Evolutionary conservation across 2,113 vertebrate species (phyloP).

Genomic region (Megaleporinus macrocephalus): DNA sequence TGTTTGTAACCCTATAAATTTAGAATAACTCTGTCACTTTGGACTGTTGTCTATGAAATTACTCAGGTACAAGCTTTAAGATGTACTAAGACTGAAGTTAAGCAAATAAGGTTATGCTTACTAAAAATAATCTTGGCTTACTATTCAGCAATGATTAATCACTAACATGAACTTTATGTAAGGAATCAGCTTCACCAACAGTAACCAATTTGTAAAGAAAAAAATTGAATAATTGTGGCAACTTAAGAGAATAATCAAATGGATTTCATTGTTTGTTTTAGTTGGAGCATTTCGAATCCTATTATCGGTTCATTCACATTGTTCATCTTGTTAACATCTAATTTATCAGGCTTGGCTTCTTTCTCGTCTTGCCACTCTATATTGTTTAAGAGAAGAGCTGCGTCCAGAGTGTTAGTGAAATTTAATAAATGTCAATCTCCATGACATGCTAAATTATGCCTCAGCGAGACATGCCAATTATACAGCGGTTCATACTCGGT

Average conservation of each 20-base stretch:
- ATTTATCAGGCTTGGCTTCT: conserved; percentile 5
- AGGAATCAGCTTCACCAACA: too few species aligned
- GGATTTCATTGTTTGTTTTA: not conserved
- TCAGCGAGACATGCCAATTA: conserved; percentile 52
- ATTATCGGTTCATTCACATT: not conserved
- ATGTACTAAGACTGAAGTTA: too few species aligned
- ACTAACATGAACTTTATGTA: not conserved
- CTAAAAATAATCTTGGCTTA: too few species aligned
- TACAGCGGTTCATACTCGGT: conserved; percentile 38
- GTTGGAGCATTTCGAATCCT: not conserved
- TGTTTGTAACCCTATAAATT: not conserved
- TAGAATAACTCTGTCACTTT: not conserved
- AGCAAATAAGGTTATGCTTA: too few species aligned
- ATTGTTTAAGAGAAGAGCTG: not conserved
- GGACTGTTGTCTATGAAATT: not conserved
- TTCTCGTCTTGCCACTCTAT: conserved; percentile 16
- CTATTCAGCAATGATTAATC: too few species aligned
- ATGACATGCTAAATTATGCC: conserved; percentile 52
- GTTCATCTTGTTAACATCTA: conserved; percentile 29
- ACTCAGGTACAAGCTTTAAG: too few species aligned
- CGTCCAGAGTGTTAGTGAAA: conserved; percentile 36
- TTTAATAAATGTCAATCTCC: conserved; percentile 58
- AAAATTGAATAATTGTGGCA: not conserved
- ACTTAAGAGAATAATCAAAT: not conserved
- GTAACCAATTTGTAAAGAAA: not conserved